Evolutionary conservation across 1,140 invertebrate genomes (phyloP), one percentile per base, ranked within the genome.

Genomic region (Trichonephila inaurata): DNA sequence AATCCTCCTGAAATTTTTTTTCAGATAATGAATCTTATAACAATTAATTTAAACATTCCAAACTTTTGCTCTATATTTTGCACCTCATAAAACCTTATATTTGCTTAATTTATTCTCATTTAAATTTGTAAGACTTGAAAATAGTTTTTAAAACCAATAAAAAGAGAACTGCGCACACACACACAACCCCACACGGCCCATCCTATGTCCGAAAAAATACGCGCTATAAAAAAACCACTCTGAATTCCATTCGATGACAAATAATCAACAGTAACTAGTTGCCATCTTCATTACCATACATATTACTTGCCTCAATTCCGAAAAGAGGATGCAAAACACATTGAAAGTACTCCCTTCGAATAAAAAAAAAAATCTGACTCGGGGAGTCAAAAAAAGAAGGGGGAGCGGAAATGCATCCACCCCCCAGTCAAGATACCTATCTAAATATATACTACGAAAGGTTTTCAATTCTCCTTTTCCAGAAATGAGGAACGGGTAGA

Each of bases 261-360:
- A 60, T 85, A 60, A 85, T 85, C 83, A 85, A 85, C 51, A 60
- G 83, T 85, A 60, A 85, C 83, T 85, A 85, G 12, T 61, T 24
- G 18, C 44, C 44, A 16, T 28, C 44, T 61, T 60, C 83, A 85
- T 60, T 85, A 85, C 8, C 83, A 85, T 85, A 85, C 83, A 85
- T 85, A 85, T 85, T 85, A 61, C 21, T 28, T 60, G 58, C 58
- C 82, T 61, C 44, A 61, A 85, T 77, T 77, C 28, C 10, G 72
- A 8, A 28, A 77, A 77, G 28, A 77, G 28, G 58, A 85, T n/a
- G 58, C 83, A 85, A 85, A 85, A 85, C 83, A 60, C 83, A 85
- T 85, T 16, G 21, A 28, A 16, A 28, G 58, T 8, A 24, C 51
- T 12, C 83, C 18, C 60, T 60, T 61, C 58, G 12, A 66, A 21